Conservation (phyloP, 2,888 invertebrate species). For the Drosophila robusta region DNA sequence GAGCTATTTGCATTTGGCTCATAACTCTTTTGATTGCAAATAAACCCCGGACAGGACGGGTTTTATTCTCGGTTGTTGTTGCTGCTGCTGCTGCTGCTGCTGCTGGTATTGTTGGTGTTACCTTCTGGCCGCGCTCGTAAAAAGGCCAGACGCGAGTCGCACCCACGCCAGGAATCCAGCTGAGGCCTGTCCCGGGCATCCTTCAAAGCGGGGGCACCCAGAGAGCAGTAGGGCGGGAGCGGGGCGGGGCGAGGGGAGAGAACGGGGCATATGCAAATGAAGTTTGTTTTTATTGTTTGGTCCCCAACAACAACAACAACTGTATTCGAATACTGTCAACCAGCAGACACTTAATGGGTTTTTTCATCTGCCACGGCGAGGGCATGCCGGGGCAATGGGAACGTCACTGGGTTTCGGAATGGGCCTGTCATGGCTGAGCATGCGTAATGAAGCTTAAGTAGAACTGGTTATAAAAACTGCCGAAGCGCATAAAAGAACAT, state of each 20-base stretch:
- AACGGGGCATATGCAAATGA: conserved; percentile 66
- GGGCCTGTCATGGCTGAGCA: conserved; percentile 75
- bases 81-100: conserved; percentile 25
- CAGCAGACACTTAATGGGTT: conserved; percentile 76
- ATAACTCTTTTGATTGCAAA: conserved; percentile 81
- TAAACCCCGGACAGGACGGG: conserved; percentile 55
- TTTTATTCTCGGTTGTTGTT: conserved; percentile 32
- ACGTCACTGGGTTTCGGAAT: conserved; percentile 48
- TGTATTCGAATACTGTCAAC: conserved; percentile 75
- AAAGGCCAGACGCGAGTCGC: conserved; percentile 67
- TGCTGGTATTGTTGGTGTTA: conserved; percentile 47
- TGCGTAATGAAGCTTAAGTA: conserved; percentile 79
- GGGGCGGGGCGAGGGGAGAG: conserved; percentile 6
- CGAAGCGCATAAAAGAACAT: conserved; percentile 31
- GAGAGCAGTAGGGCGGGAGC: conserved; percentile 15
- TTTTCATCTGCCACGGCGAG: conserved; percentile 54
- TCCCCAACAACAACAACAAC: conserved; percentile 47
- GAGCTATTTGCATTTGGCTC: conserved; percentile 77
- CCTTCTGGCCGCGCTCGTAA: conserved; percentile 59
- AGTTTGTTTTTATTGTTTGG: conserved; percentile 70
- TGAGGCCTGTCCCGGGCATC: conserved; percentile 43
- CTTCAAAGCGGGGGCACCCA: conserved; percentile 52
- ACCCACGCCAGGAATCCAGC: conserved; percentile 69
- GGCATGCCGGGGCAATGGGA: conserved; percentile 18
- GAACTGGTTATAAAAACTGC: conserved; percentile 71